phyloP scores from a whole-genome alignment of 2,888 invertebrate genomes.

The Orthosia cruda region DNA sequence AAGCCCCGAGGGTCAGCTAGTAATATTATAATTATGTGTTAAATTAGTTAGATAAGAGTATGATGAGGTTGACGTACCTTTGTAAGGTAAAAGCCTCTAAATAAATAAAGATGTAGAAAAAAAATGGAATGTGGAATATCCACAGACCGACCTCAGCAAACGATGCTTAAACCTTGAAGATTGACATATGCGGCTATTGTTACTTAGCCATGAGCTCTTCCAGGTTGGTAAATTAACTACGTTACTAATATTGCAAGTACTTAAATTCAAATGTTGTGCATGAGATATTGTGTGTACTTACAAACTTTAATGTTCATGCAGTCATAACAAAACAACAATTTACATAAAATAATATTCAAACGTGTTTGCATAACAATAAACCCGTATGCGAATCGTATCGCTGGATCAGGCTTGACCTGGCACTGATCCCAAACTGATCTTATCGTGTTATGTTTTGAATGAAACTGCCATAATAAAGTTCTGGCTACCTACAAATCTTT shows the following conservation, averaged over 20 bases:
- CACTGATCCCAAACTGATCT: conserved; percentile 55
- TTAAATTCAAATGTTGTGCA: not conserved
- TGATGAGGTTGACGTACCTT: too few relatives aligned
- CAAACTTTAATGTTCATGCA: not conserved
- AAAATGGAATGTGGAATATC: too few relatives aligned
- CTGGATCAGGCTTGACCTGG: conserved; percentile 52
- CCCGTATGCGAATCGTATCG: conserved; percentile 36
- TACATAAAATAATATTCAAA: conserved; percentile 9
- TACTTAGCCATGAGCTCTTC: too few relatives aligned
- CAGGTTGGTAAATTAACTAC: too few relatives aligned
- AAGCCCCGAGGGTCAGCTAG: too few relatives aligned
- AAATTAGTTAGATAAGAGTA: too few relatives aligned
- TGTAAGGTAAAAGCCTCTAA: too few relatives aligned
- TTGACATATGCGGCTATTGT: too few relatives aligned
- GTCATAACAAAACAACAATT: not conserved
- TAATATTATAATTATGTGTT: too few relatives aligned
- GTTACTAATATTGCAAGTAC: not conserved
- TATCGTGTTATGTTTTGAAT: conserved; percentile 49
- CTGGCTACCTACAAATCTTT: conserved; percentile 10
- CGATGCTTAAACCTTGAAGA: too few relatives aligned
- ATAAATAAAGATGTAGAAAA: too few relatives aligned
- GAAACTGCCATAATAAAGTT: conserved; percentile 34
- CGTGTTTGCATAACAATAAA: conserved; percentile 38
- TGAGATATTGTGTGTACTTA: not conserved
- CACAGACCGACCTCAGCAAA: too few relatives aligned